These are phyloP conservation scores for Drosophila baimaii DNA, from an alignment of 1,140 invertebrate genomes.

Conservation along the genomic window DNA sequence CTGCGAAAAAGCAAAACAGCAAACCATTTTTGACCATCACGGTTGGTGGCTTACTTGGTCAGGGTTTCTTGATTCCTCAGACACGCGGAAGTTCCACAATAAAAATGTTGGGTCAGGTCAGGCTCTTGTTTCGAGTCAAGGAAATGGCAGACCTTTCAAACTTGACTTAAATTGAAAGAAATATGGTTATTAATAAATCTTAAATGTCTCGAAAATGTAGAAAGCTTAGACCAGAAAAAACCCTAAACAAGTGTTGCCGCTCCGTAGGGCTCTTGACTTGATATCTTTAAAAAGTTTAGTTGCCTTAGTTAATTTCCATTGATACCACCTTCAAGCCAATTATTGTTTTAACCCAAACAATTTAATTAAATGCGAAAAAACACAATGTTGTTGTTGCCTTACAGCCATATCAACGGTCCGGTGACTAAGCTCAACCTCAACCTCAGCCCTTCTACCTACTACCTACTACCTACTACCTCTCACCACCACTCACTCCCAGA, in stretches of 20 bases:
- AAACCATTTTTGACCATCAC: constrained; percentile 3
- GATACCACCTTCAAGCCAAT: constrained; percentile 42
- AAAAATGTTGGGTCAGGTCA: constrained; percentile 32
- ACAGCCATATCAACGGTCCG: constrained; percentile 84
- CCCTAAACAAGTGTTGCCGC: constrained; percentile 19
- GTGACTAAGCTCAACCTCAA: constrained; percentile 81
- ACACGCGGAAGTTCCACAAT: constrained; percentile 36
- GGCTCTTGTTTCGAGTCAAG: not conserved
- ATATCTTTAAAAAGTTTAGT: constrained; percentile 11
- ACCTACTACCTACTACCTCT: constrained; percentile 34
- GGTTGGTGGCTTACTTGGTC: constrained; percentile 11
- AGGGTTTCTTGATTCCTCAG: constrained; percentile 7
- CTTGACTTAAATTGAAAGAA: not conserved
- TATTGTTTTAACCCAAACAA: constrained; percentile 4
- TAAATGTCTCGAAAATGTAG: not conserved
- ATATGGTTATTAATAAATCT: not conserved
- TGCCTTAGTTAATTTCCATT: constrained; percentile 60
- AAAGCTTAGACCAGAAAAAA: not conserved
- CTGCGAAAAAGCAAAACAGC: not conserved
- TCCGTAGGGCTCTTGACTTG: constrained; percentile 5
- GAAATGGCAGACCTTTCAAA: not conserved
- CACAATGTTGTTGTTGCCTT: constrained; percentile 73
- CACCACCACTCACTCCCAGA: constrained; percentile 10
- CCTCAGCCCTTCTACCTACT: constrained; percentile 53
- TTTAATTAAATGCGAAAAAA: constrained; percentile 31